Conservation (phyloP, 2,797 vertebrate species). For the Pachyuromys duprasi region DNA sequence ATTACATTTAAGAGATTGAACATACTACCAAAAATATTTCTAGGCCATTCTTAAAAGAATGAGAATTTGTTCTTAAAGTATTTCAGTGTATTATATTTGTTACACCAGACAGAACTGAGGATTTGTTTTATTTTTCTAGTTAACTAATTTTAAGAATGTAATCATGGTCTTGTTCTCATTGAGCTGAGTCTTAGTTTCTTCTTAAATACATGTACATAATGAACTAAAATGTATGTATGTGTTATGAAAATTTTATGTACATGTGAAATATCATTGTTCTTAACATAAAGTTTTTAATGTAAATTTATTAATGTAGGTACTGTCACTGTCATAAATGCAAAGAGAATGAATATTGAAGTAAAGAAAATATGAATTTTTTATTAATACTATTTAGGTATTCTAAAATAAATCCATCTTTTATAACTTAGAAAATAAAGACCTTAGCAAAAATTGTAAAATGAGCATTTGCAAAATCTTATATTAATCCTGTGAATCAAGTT, state of each 20-base stretch:
- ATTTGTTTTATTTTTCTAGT: neutral
- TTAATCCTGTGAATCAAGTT: neutral
- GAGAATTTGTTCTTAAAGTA: slow-evolving; percentile 15
- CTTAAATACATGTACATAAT: neutral
- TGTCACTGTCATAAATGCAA: neutral
- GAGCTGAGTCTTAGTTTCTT: neutral
- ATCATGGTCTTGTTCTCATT: neutral
- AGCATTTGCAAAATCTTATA: neutral
- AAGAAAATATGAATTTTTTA: neutral
- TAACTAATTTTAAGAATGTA: neutral
- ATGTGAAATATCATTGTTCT: neutral
- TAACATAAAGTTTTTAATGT: neutral
- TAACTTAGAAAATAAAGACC: neutral
- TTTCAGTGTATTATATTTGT: neutral
- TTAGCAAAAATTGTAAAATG: neutral
- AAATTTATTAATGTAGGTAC: neutral
- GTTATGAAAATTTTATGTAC: neutral
- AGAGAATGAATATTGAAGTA: neutral
- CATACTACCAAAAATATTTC: neutral
- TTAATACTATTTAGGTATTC: neutral
- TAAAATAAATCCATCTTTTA: neutral
- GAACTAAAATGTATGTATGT: neutral
- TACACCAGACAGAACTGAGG: neutral
- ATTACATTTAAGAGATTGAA: neutral
- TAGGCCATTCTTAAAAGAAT: slow-evolving; percentile 16